These are phyloP conservation scores for Microtus pennsylvanicus DNA, from an alignment of 2,113 vertebrate genomes.

Conservation along the genomic window DNA sequence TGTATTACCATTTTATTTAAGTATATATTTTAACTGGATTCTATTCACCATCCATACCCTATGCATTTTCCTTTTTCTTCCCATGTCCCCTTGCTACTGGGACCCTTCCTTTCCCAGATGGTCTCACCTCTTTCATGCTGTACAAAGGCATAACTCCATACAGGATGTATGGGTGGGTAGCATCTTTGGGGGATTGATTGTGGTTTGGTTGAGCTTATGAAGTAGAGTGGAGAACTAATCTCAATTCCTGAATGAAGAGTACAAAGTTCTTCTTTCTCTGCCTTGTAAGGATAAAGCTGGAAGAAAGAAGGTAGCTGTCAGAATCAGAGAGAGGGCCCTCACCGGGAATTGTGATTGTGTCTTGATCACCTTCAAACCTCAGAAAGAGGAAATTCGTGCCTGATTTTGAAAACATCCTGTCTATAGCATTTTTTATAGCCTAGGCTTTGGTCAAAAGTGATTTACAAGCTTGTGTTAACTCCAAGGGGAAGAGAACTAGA, in stretches of 20 bases:
- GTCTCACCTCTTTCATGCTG: background rate
- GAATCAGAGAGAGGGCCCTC: background rate
- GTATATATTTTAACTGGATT: background rate
- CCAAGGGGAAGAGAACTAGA: background rate
- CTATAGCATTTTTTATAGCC: background rate
- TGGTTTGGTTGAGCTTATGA: background rate
- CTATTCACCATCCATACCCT: background rate
- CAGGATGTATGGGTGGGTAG: background rate
- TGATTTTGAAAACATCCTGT: background rate
- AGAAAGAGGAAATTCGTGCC: background rate
- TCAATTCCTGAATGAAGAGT: background rate
- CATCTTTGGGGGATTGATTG: background rate
- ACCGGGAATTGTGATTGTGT: no score
- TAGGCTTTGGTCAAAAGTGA: background rate
- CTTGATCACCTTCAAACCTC: background rate
- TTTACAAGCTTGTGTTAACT: background rate
- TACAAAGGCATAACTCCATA: background rate
- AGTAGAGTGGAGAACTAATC: background rate
- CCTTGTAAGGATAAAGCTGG: background rate
- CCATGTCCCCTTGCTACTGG: background rate
- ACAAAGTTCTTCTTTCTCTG: background rate
- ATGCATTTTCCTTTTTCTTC: background rate
- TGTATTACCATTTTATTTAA: background rate
- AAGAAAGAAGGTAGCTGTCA: background rate
- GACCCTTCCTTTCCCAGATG: background rate